A percentile compares a stretch with the other conserved stretches of the same genome.
Conservation (phyloP, 2,113 vertebrate species). For the Cololabis saira region DNA sequence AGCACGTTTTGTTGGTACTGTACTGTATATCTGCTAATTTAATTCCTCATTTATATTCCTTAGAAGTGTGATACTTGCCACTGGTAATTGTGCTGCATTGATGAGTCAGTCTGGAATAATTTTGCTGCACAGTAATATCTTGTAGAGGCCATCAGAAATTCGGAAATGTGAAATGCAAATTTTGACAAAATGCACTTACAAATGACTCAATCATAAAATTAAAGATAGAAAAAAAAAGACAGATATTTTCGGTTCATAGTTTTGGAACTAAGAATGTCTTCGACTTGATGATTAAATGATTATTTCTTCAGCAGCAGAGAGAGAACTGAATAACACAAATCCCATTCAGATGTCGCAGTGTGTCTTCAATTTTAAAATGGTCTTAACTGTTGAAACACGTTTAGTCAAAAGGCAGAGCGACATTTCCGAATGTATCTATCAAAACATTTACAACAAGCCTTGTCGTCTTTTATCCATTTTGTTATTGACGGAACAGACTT, state of each 20-base stretch:
- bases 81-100: background rate
- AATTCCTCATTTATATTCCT: conserved; percentile 6
- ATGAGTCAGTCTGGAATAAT: background rate
- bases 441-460: background rate
- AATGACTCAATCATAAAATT: too few species aligned
- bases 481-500: conserved; percentile 7
- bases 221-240: conserved; percentile 3
- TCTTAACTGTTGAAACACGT: background rate
- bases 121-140: background rate
- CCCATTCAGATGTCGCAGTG: background rate
- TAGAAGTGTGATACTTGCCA: background rate
- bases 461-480: background rate
- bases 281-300: background rate
- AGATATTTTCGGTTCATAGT: background rate
- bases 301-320: too few species aligned
- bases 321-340: background rate
- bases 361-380: conserved; percentile 8
- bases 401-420: background rate
- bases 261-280: conserved; percentile 6
- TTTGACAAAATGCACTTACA: too few species aligned
- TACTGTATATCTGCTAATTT: conserved; percentile 21
- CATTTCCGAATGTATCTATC: conserved; percentile 2
- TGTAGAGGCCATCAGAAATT: background rate
- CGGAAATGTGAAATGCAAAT: too few species aligned
- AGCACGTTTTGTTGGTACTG: background rate